Evolutionary conservation across 2,888 invertebrate species (phyloP), one percentile per base, ranked within the genome.

Genomic region (Agonopterix heracliana): DNA sequence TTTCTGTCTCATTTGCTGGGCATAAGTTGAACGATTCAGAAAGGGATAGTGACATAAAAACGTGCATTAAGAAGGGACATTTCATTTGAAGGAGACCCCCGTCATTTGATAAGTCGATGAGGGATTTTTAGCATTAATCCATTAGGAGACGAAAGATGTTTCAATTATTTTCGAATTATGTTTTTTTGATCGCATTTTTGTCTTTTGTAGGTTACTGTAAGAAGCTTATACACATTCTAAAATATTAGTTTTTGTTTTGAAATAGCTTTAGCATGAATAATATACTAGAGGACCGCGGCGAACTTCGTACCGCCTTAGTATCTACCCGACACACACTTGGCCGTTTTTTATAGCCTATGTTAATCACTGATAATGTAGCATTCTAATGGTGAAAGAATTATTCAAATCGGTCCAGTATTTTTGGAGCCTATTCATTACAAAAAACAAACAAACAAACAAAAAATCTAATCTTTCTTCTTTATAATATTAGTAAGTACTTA

Each of bases 81-180:
- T 86, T 87, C 74, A 85, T 87, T 86, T 81, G 68, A 68, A 74
- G 64, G 63, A 71, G 78, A 81, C 79, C 83, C 75, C 79, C 76
- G 71, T 87, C 82, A 86, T 85, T 84, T 80, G 81, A 83, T 85
- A 83, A 87, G 81, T 78, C 76, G 74, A 69, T 70, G 78, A 75
- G 80, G 78, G 72, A 76, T 80, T 85, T 74, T 82, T 74, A 78
- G 79, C 77, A 71, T 78, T 79, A 81, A 81, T 81, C 78, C 79
- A 79, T 80, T 81, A 78, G 71, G 63, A 71, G 56, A 67, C 57
- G 57, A 65, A 71, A 68, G 76, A 71, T 74, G 74, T 77, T 80
- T 76, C 64, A 69, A 73, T 75, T 71, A 71, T 71, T 71, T 68
- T 71, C 55, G 54, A 67, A 73, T 71, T 62, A 64, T 50, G 46